Conservation (phyloP, 2,888 invertebrate species). For the Drosophila kanekoi region DNA sequence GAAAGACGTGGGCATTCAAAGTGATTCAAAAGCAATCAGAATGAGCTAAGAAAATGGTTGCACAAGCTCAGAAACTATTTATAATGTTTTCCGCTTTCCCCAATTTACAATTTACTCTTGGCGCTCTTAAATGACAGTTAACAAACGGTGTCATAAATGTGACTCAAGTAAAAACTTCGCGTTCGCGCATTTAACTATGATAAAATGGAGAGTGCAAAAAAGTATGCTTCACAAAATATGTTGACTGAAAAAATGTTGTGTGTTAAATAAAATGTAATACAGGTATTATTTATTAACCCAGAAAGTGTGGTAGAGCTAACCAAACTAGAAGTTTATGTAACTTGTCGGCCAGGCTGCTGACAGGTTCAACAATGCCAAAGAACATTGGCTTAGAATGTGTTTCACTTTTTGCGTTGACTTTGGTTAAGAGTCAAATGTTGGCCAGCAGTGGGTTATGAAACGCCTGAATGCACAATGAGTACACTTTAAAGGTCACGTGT, state of each 20-base stretch:
- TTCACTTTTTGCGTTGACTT: neutral
- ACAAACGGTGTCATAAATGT: neutral
- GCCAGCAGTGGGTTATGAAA: neutral
- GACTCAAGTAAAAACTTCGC: neutral
- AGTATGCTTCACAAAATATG: neutral
- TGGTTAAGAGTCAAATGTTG: conserved; percentile 7
- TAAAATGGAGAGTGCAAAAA: neutral
- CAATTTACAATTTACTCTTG: neutral
- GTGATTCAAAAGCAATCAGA: conserved; percentile 32
- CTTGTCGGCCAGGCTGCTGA: neutral
- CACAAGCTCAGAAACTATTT: neutral
- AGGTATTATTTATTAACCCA: neutral
- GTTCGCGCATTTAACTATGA: neutral
- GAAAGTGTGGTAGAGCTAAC: neutral
- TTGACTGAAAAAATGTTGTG: no score
- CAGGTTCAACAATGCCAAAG: conserved; percentile 1
- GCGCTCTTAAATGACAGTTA: neutral
- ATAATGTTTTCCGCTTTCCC: neutral
- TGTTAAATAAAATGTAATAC: no score
- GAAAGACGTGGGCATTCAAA: conserved; percentile 15
- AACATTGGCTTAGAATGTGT: neutral
- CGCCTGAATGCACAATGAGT: conserved; percentile 12
- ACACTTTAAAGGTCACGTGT: neutral
- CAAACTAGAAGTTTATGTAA: neutral
- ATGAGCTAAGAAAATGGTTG: conserved; percentile 13